These are phyloP conservation scores for Tautogolabrus adspersus DNA, from an alignment of 2,113 vertebrate species.

Conservation along the genomic window DNA sequence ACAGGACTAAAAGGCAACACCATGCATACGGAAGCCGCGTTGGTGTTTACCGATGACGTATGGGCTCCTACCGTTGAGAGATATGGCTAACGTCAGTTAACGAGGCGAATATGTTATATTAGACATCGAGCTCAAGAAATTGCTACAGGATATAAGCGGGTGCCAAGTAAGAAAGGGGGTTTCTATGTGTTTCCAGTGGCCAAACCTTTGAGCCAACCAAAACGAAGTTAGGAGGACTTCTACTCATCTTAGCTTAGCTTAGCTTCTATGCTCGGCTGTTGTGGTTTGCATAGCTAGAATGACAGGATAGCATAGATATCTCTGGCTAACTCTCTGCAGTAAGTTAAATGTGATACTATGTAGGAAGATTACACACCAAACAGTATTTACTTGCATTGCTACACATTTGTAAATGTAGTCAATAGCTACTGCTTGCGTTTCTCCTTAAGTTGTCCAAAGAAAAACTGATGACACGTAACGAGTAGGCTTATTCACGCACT, in stretches of 20 bases:
- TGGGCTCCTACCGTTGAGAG: slow-evolving; percentile 16
- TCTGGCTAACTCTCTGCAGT: slow-evolving; percentile 4
- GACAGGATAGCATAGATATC: slow-evolving; percentile 32
- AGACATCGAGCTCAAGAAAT: slow-evolving; percentile 12
- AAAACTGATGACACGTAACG: slow-evolving; percentile 12
- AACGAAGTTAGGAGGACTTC: slow-evolving; percentile 39
- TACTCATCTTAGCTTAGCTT: slow-evolving; percentile 47
- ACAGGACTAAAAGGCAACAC: slow-evolving; percentile 33
- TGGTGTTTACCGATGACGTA: slow-evolving; percentile 79
- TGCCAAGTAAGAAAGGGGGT: slow-evolving; percentile 44
- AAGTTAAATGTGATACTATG: slow-evolving; percentile 11
- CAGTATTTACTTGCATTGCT: not conserved
- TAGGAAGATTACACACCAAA: not conserved
- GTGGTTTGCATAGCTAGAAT: slow-evolving; percentile 16
- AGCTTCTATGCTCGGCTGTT: slow-evolving; percentile 56
- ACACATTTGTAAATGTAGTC: not conserved
- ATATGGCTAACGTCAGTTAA: slow-evolving; percentile 59
- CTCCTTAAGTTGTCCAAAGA: not conserved
- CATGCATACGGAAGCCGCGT: slow-evolving; percentile 73
- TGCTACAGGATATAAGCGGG: slow-evolving; percentile 1
- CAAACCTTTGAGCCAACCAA: not conserved
- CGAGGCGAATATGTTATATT: slow-evolving; percentile 36
- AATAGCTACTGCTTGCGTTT: not conserved
- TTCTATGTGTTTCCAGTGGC: not conserved
- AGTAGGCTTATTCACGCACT: not conserved